A percentile compares a stretch with the other conserved stretches of the same genome.
phyloP scores from a whole-genome alignment of 2,888 invertebrate species.

The Amiota mariae region DNA sequence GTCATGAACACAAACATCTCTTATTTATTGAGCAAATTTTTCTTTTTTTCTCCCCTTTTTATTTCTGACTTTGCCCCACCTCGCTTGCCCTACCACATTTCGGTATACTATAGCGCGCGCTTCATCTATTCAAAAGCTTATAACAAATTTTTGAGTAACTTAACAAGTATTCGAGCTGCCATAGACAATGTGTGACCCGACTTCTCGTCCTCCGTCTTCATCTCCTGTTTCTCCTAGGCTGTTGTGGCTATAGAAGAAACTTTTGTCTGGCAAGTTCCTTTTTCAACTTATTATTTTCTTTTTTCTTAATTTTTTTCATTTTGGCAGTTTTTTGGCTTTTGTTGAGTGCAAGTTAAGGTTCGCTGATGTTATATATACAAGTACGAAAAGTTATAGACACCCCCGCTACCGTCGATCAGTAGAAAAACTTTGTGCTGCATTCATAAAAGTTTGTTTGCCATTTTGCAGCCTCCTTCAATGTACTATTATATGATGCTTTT shows the following conservation, averaged over 20 bases:
- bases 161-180: constrained; percentile 15
- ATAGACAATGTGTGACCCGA: constrained; percentile 26
- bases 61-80: neutral
- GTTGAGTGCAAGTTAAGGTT: constrained; percentile 2
- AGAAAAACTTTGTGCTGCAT: constrained; percentile 15
- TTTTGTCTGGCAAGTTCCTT: constrained; percentile 38
- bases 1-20: constrained; percentile 20
- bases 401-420: neutral
- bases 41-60: constrained; percentile 15
- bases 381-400: neutral
- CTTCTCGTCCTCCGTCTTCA: neutral
- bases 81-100: neutral
- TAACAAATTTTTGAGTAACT: constrained; percentile 47
- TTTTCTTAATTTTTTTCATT: neutral
- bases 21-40: constrained; percentile 47
- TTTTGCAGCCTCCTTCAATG: constrained; percentile 1
- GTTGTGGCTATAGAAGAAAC: constrained; percentile 4
- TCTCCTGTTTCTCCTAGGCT: no score
- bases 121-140: constrained; percentile 36
- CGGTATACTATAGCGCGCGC: neutral
- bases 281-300: no score
- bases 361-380: neutral
- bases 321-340: neutral
- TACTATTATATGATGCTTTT: neutral
- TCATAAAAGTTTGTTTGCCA: constrained; percentile 25